Evolutionary conservation across 2,113 vertebrate species (phyloP).

Genomic region (Solenodon paradoxus): DNA sequence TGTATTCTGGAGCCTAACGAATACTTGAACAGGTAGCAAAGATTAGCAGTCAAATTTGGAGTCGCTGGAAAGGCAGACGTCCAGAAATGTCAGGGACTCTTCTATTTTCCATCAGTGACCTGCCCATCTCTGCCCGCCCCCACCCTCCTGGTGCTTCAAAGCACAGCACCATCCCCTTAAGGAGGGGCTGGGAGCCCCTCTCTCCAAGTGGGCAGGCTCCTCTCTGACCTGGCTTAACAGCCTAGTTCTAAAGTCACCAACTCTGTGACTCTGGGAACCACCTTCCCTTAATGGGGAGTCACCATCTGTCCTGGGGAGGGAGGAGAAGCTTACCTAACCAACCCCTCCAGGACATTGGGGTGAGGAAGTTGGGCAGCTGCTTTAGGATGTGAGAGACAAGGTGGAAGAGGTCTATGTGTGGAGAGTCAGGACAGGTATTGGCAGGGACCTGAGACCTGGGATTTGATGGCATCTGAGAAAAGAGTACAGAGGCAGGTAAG

Average conservation of each 20-base stretch:
- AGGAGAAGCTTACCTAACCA: neutral
- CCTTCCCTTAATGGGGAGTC: neutral
- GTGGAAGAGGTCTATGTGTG: neutral
- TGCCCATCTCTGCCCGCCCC: neutral
- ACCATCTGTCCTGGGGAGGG: neutral
- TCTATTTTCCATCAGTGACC: neutral
- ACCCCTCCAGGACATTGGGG: neutral
- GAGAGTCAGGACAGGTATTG: neutral
- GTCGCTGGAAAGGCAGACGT: neutral
- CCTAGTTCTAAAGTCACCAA: neutral
- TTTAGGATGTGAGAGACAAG: neutral
- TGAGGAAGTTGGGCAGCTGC: neutral
- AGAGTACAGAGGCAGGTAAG: neutral
- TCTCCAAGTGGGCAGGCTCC: neutral
- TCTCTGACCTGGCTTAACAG: neutral
- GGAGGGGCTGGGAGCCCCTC: fast-evolving
- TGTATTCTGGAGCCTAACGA: neutral
- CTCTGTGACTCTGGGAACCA: neutral
- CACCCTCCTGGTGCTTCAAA: neutral
- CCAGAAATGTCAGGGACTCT: neutral
- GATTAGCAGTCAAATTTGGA: slow-evolving; percentile 28
- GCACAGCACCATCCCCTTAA: fast-evolving
- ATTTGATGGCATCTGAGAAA: neutral
- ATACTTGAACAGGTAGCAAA: slow-evolving; percentile 24
- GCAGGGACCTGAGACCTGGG: neutral